Percentiles rank a stretch among this genome's conserved stretches.
Conservation (phyloP, 2,797 vertebrate species). For the Eulemur mongoz region DNA sequence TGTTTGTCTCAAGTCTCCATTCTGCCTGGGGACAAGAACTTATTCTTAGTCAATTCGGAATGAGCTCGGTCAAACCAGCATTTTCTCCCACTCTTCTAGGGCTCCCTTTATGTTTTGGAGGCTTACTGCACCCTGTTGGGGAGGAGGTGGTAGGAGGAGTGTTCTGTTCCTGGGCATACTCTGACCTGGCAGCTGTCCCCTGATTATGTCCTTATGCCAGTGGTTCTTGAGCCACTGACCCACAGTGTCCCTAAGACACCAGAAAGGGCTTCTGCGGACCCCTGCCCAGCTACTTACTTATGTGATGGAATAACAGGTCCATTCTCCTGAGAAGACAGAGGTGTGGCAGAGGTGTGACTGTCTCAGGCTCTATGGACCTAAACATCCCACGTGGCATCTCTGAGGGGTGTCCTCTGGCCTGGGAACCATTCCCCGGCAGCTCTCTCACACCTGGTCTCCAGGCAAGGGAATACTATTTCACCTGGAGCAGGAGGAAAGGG, state of each 20-base stretch:
- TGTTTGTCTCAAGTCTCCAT: neutral
- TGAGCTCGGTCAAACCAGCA: neutral
- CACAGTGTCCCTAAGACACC: neutral
- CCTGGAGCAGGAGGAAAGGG: neutral
- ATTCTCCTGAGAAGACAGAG: neutral
- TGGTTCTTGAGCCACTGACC: neutral
- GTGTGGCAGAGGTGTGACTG: neutral
- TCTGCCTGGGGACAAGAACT: neutral
- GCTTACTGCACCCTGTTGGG: neutral
- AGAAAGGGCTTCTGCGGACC: neutral
- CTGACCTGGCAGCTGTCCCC: neutral
- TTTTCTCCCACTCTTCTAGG: neutral
- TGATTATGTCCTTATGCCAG: neutral
- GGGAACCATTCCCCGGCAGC: too few species aligned
- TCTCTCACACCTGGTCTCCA: fast-evolving
- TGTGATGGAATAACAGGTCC: neutral
- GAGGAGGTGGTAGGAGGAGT: neutral
- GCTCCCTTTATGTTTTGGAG: neutral
- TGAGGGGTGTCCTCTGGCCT: fast-evolving
- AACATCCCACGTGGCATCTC: fast-evolving
- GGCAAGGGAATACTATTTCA: neutral
- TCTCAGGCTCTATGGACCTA: neutral
- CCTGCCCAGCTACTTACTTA: neutral
- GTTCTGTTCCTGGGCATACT: neutral
- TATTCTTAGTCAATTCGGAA: neutral